Percentiles rank a stretch among this genome's conserved stretches.
phyloP scores from a whole-genome alignment of 2,113 vertebrate genomes.

The Bubo scandiacus region DNA sequence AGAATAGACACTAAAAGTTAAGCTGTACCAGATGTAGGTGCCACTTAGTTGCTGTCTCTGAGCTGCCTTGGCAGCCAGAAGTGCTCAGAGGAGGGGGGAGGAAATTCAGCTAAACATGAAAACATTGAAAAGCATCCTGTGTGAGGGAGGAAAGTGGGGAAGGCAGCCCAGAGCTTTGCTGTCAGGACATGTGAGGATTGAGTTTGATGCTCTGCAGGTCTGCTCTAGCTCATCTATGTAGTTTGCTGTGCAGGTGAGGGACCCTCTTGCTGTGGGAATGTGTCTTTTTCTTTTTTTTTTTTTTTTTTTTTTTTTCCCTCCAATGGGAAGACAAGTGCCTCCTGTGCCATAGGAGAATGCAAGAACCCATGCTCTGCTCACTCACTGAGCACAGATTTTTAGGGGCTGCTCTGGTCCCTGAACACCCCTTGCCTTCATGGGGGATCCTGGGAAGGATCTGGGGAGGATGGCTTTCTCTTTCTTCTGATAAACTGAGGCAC shows the following conservation, averaged over 20 bases:
- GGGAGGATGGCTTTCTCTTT: background rate
- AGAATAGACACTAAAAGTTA: slow-evolving; percentile 39
- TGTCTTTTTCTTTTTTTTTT: background rate
- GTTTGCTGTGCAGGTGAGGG: background rate
- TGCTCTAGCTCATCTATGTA: background rate
- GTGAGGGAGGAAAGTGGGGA: background rate
- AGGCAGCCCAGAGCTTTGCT: background rate
- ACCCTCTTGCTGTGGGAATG: background rate
- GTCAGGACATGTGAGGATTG: background rate
- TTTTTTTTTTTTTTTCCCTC: background rate
- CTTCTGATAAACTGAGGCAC: background rate
- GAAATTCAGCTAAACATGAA: slow-evolving; percentile 1
- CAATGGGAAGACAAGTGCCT: background rate
- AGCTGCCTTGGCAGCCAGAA: slow-evolving; percentile 38
- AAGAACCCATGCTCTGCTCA: background rate
- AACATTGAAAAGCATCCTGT: background rate
- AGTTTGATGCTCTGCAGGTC: background rate
- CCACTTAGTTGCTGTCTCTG: slow-evolving; percentile 27
- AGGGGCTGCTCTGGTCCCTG: background rate
- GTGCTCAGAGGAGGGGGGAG: background rate
- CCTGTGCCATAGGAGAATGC: background rate
- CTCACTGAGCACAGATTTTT: background rate
- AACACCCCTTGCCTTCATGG: background rate
- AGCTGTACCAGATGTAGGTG: slow-evolving; percentile 61
- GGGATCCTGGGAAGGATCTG: background rate